phyloP scores from a whole-genome alignment of 2,797 vertebrate genomes.

The Syngnathus rostellatus region DNA sequence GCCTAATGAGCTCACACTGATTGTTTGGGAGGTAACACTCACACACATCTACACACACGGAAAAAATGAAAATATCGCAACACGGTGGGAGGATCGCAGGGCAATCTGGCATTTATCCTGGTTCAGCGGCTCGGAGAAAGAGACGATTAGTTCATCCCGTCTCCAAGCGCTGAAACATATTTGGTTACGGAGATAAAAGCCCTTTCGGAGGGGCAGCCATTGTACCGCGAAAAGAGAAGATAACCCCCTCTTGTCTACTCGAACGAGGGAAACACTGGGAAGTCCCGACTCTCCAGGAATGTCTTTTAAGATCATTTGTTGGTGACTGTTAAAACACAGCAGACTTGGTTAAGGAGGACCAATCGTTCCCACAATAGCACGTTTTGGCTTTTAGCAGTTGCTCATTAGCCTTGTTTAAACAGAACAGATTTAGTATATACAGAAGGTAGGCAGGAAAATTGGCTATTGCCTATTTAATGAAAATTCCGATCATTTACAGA shows the following conservation, averaged over 20 bases:
- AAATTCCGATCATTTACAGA: too few relatives aligned
- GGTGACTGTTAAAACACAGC: not conserved
- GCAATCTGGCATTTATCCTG: conserved; percentile 63
- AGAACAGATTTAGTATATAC: too few relatives aligned
- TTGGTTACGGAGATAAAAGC: conserved; percentile 68
- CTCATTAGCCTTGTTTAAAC: too few relatives aligned
- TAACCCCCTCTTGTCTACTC: conserved; percentile 14
- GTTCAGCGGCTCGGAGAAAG: conserved; percentile 57
- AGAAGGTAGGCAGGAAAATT: too few relatives aligned
- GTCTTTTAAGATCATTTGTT: conserved; percentile 28
- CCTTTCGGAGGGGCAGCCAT: conserved; percentile 44
- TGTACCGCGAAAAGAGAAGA: conserved; percentile 41
- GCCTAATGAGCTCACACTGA: conserved; percentile 44
- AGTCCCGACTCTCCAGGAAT: conserved; percentile 40
- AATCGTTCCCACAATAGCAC: too few relatives aligned
- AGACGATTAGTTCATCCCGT: conserved; percentile 63
- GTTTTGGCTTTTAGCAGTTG: too few relatives aligned
- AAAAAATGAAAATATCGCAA: conserved; percentile 7
- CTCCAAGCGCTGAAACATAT: conserved; percentile 60
- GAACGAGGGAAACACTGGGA: conserved; percentile 26
- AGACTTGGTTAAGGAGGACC: too few relatives aligned
- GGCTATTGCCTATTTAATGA: too few relatives aligned
- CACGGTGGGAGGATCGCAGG: conserved; percentile 39
- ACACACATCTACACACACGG: conserved; percentile 6
- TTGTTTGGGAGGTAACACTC: conserved; percentile 34